Percentiles rank a stretch among this genome's conserved stretches.
Evolutionary conservation across 2,113 vertebrate genomes (phyloP).

Genomic region (Raphicerus campestris): DNA sequence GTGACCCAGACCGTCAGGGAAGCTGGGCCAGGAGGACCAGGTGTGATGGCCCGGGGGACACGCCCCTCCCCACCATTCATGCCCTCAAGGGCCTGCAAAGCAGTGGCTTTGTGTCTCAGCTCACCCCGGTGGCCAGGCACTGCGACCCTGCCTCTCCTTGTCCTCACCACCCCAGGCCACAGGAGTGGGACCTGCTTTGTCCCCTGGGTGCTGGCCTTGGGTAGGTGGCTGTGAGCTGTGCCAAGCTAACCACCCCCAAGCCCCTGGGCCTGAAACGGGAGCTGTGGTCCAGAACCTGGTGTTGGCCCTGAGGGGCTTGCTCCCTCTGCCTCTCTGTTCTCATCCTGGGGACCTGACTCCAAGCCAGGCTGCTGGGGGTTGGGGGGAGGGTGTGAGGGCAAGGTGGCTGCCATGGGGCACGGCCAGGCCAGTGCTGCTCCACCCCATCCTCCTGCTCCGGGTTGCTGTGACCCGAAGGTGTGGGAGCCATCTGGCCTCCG

Average conservation of each 20-base stretch:
- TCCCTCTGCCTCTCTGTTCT: not conserved
- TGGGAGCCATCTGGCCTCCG: not conserved
- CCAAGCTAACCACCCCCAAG: rapidly evolving
- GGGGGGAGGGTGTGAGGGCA: not conserved
- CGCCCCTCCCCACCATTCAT: not conserved
- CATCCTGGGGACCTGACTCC: not conserved
- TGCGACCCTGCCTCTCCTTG: not conserved
- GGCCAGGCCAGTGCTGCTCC: not conserved
- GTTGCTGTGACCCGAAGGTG: rapidly evolving
- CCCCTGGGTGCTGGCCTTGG: not conserved
- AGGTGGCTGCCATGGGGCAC: not conserved
- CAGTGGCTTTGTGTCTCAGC: not conserved
- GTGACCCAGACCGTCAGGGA: not conserved
- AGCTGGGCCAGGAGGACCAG: not conserved
- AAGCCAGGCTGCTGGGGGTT: not conserved
- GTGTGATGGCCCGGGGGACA: not conserved
- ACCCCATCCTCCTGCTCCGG: rapidly evolving
- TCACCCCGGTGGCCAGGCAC: rapidly evolving
- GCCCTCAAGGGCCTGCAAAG: not conserved
- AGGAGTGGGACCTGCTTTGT: not conserved
- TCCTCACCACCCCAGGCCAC: not conserved
- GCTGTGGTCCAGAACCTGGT: not conserved
- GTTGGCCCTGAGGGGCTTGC: not conserved
- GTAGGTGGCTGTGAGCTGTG: not conserved
- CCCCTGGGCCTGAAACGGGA: not conserved